Percentiles rank a stretch among this genome's conserved stretches.
Conservation (phyloP, 2,888 invertebrate genomes). For the Perdita meconis region DNA sequence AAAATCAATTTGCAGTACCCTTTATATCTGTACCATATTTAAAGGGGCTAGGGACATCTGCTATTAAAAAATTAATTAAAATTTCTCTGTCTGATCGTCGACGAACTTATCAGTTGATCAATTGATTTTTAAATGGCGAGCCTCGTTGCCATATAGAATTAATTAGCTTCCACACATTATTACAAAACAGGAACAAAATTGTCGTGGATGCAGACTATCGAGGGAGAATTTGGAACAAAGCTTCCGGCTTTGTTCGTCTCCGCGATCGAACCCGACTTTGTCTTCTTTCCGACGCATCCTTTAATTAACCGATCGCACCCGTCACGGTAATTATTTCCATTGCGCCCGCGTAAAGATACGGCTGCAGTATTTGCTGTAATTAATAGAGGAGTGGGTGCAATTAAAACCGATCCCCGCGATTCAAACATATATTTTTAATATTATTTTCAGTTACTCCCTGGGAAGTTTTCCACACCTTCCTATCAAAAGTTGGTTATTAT, state of each 20-base stretch:
- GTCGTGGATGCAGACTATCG: constrained; percentile 19
- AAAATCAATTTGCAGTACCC: too few relatives aligned
- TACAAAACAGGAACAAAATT: constrained; percentile 45
- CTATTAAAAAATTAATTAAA: constrained; percentile 58
- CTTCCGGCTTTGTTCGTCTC: constrained; percentile 4
- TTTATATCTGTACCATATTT: too few relatives aligned
- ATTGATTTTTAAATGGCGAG: constrained; percentile 28
- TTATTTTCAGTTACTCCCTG: background rate
- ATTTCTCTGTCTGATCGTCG: constrained; percentile 44
- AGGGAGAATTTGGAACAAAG: constrained; percentile 26
- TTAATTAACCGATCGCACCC: constrained; percentile 48
- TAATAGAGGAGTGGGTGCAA: constrained; percentile 28
- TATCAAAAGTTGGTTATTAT: too few relatives aligned
- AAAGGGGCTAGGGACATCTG: too few relatives aligned
- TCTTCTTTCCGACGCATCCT: constrained; percentile 38
- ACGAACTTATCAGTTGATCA: constrained; percentile 1
- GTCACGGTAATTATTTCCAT: constrained; percentile 46
- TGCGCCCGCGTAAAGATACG: background rate
- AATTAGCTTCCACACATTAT: constrained; percentile 56
- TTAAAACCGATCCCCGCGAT: constrained; percentile 37
- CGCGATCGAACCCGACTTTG: constrained; percentile 4
- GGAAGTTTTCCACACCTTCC: too few relatives aligned
- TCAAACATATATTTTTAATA: constrained; percentile 33
- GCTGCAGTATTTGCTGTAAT: constrained; percentile 22
- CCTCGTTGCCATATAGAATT: constrained; percentile 45